Evolutionary conservation across 2,888 invertebrate genomes (phyloP).

Genomic region (Elysia crispata): DNA sequence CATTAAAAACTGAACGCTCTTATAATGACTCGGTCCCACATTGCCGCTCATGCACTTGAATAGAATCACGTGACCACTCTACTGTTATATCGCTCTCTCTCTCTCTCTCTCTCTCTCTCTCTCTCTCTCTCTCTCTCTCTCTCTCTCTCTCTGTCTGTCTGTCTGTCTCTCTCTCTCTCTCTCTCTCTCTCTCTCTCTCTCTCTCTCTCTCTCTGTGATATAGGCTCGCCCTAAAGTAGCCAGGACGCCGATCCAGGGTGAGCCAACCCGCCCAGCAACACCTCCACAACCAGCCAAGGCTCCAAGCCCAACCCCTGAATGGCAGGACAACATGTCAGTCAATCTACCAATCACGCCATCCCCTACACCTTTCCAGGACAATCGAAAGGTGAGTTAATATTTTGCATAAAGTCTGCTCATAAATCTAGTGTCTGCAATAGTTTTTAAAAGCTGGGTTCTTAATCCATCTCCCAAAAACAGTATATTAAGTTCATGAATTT

Average conservation of each 20-base stretch:
- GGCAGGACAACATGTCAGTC: conserved; percentile 50
- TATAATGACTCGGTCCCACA: no score
- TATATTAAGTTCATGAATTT: no score
- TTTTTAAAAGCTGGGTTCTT: no score
- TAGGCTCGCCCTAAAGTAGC: conserved; percentile 45
- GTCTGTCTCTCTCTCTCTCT: background rate
- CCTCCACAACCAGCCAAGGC: background rate
- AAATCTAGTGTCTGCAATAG: no score
- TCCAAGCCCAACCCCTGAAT: conserved; percentile 35
- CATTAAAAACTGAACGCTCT: no score
- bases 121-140: conserved; percentile 12
- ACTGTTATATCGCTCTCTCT: background rate
- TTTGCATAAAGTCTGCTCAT: no score
- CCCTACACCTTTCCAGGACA: conserved; percentile 57
- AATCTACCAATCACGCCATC: conserved; percentile 62
- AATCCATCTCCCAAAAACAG: no score
- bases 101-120: background rate
- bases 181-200: background rate
- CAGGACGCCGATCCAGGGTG: conserved; percentile 41
- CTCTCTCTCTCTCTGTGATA: background rate
- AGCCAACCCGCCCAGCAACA: background rate
- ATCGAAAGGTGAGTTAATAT: conserved; percentile 59
- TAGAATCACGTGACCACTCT: no score
- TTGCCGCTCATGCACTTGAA: no score
- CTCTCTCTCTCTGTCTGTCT: conserved; percentile 6